phyloP scores from a whole-genome alignment of 2,113 vertebrate genomes.

The Actinemys pallida region DNA sequence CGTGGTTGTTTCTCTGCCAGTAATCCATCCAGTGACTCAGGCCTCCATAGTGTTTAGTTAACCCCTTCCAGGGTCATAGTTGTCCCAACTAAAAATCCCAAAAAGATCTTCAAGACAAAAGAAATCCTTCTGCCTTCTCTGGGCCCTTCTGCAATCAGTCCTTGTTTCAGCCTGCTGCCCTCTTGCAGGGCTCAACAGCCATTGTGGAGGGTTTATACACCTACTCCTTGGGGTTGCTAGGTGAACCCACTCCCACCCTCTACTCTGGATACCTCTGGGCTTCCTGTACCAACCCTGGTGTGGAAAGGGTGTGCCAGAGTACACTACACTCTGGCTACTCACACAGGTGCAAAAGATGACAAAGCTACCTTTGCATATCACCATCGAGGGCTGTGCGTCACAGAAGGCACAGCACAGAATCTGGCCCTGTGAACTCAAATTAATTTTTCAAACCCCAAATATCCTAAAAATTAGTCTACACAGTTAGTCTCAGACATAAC shows the following conservation, averaged over 20 bases:
- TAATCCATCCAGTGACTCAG: not conserved
- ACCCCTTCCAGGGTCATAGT: not conserved
- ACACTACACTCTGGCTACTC: not conserved
- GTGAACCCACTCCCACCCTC: no score
- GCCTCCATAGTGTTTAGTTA: not conserved
- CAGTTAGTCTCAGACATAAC: not conserved
- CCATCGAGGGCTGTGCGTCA: not conserved
- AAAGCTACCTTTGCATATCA: not conserved
- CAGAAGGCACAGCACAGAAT: not conserved
- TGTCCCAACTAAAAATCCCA: not conserved
- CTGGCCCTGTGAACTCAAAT: not conserved
- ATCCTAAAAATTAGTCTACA: not conserved
- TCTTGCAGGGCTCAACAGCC: not conserved
- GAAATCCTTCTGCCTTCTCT: not conserved
- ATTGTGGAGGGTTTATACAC: no score
- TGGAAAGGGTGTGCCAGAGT: not conserved
- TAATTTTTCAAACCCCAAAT: not conserved
- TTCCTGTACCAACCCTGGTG: not conserved
- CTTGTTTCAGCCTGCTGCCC: no score
- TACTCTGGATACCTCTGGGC: no score
- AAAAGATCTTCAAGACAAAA: not conserved
- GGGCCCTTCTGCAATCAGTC: no score
- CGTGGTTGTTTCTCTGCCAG: not conserved
- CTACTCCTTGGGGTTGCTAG: no score
- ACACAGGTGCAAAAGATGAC: not conserved